Base-by-base conservation (phyloP, 1,140 invertebrate genomes). In the Magallana ariakensis region DNA sequence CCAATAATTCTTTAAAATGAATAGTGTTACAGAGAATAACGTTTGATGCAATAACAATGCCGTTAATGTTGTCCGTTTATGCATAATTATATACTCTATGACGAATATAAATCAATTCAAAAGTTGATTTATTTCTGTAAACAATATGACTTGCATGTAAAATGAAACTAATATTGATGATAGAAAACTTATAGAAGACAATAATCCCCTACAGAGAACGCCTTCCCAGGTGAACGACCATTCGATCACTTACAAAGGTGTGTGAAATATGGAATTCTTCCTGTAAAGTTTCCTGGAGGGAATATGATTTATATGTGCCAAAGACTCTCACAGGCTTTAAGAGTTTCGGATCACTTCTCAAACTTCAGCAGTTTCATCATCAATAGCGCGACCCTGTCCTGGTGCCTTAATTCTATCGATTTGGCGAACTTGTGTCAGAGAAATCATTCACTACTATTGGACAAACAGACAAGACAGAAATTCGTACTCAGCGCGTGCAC, bases 371-470 rank as follows among this genome's bases (percentile, higher is more conserved):
- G 66, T 33, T 62, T 26, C 22, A 75, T 26, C 66, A 26, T 75
- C 33, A 26, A 75, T 75, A 75, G 33, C 33, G 33, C 33, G 33
- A 75, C 19, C 19, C 66, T 13, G 66, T 75, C 66, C 66, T 16
- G 58, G 58, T 19, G 66, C 22, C 22, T 75, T 75, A 26, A 75
- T 75, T 75, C 66, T 26, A 75, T 75, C 22, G 66, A 75, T 75
- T 26, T 13, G 10, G 58, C 22, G 22, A 46, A 75, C 22, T 75
- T 15, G 22, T n/a, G 58, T 62, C 22, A 19, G 22, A 26, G 66
- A 75, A 75, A 75, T 75, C 66, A 22, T 75, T 75, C 66, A 75
- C 33, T 75, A 75, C 66, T 75, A 75, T 75, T 75, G 66, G 66
- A 33, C 66, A 75, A 75, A 26, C 66, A 26, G 22, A 11, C 66